Percentiles rank a stretch among this genome's conserved stretches.
phyloP scores from a whole-genome alignment of 2,797 vertebrate species.

The Caiman crocodilus region DNA sequence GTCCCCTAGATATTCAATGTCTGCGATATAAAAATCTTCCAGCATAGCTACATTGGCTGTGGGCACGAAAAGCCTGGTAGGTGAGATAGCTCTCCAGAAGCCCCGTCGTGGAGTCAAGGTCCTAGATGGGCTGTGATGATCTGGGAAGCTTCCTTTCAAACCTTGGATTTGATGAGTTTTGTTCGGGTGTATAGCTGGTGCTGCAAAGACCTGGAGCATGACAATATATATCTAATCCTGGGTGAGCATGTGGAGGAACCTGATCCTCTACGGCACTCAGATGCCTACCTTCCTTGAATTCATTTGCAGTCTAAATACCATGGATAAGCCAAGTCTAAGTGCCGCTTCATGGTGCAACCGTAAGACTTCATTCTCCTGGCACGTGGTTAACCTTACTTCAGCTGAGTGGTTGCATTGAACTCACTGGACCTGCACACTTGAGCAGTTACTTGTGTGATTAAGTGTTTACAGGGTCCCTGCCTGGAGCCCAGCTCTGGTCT shows the following conservation, averaged over 20 bases:
- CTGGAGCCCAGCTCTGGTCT: background rate
- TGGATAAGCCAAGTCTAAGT: no score
- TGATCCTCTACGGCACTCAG: background rate
- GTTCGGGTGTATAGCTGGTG: background rate
- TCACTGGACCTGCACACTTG: background rate
- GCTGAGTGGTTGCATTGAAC: background rate
- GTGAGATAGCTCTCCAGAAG: no score
- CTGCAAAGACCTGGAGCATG: background rate
- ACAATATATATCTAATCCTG: background rate
- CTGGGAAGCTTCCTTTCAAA: background rate
- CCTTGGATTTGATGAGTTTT: background rate
- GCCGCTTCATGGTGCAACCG: background rate
- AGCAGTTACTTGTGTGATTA: accelerated
- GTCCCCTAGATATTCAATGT: background rate
- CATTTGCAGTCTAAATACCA: no score
- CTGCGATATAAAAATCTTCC: no score
- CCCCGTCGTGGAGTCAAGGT: background rate
- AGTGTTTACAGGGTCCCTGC: background rate
- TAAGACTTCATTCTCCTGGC: background rate
- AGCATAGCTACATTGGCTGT: no score
- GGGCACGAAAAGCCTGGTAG: no score
- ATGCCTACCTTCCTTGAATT: background rate
- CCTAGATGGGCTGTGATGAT: accelerated
- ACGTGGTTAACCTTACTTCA: background rate
- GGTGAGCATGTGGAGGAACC: background rate